Evolutionary conservation across 2,797 vertebrate species (phyloP).

Genomic region (Hoplostethus mediterraneus): DNA sequence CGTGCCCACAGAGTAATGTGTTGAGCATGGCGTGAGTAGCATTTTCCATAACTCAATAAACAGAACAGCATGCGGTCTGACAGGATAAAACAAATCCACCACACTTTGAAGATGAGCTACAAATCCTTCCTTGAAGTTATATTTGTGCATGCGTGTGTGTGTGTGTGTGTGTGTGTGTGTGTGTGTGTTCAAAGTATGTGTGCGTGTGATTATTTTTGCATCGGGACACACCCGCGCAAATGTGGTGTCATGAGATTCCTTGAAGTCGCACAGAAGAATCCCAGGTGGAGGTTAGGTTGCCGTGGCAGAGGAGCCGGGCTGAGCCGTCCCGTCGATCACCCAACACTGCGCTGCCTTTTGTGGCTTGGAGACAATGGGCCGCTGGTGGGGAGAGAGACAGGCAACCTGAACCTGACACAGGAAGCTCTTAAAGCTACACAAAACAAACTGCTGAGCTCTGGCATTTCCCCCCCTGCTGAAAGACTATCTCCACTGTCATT

Average conservation of each 20-base stretch:
- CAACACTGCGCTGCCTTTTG: constrained; percentile 74
- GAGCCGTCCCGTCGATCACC: constrained; percentile 75
- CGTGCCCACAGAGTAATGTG: neutral
- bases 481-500: constrained; percentile 84
- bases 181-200: constrained; percentile 6
- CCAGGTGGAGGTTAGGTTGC: constrained; percentile 67
- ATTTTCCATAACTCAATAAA: constrained; percentile 21
- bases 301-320: constrained; percentile 50
- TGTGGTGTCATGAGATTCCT: constrained; percentile 66
- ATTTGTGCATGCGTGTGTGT: constrained; percentile 2
- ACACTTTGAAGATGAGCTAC: constrained; percentile 26
- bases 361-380: constrained; percentile 79
- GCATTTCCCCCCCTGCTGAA: constrained; percentile 83
- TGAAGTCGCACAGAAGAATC: constrained; percentile 56
- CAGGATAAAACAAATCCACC: constrained; percentile 27
- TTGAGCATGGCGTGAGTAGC: neutral
- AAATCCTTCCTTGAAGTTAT: constrained; percentile 30
- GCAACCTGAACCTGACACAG: constrained; percentile 88
- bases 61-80: constrained; percentile 16
- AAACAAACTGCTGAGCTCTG: constrained; percentile 87
- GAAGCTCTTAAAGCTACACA: constrained; percentile 86
- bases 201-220: constrained; percentile 41
- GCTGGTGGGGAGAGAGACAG: constrained; percentile 71
- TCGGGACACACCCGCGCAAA: constrained; percentile 42
- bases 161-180: constrained; percentile 5